Percentiles rank a stretch among this genome's conserved stretches.
Evolutionary conservation across 2,888 invertebrate genomes (phyloP).

Genomic region (Pristionchus japonicus): DNA sequence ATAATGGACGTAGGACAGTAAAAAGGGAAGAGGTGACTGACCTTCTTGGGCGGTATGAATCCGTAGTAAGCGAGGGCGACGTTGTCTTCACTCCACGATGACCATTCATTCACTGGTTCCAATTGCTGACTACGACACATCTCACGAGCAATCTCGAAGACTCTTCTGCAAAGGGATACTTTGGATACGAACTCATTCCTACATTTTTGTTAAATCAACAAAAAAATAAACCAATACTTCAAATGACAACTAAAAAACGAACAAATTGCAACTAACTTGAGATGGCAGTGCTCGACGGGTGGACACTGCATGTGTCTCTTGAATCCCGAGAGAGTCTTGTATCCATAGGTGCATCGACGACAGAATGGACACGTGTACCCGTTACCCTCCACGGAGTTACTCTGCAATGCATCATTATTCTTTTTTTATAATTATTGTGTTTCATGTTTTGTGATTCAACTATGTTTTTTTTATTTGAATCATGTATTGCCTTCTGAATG

Average conservation of each 20-base stretch:
- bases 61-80: slow-evolving; percentile 48
- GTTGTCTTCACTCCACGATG: slow-evolving; percentile 48
- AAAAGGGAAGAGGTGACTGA: not conserved
- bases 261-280: slow-evolving; percentile 56
- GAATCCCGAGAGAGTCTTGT: slow-evolving; percentile 63
- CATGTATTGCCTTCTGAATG: not conserved
- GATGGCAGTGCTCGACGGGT: slow-evolving; percentile 60
- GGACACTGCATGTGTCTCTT: slow-evolving; percentile 56
- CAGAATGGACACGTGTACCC: slow-evolving; percentile 62
- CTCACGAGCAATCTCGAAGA: slow-evolving; percentile 58
- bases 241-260: too few relatives aligned
- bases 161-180: slow-evolving; percentile 36
- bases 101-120: slow-evolving; percentile 46
- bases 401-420: not conserved
- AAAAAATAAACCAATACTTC: too few relatives aligned
- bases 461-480: not conserved
- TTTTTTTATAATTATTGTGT: not conserved
- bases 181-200: not conserved
- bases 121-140: slow-evolving; percentile 54
- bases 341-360: slow-evolving; percentile 64
- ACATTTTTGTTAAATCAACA: not conserved
- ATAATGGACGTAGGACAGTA: too few relatives aligned
- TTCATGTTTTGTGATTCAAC: too few relatives aligned
- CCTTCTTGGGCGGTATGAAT: slow-evolving; percentile 45
- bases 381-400: slow-evolving; percentile 7